Base-by-base conservation (phyloP, 2,888 invertebrate species). In the Cyaniris semiargus region DNA sequence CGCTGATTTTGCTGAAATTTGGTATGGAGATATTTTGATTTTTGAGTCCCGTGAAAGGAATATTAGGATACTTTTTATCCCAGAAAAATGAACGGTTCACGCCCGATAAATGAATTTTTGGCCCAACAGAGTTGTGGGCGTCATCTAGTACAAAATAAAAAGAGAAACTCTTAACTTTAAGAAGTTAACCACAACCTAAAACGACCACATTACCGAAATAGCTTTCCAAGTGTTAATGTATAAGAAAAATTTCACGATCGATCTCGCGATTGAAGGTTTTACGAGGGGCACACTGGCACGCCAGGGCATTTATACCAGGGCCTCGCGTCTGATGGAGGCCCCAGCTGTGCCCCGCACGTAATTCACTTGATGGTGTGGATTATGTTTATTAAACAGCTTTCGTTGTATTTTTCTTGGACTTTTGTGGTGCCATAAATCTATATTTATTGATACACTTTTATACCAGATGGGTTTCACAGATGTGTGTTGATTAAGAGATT, bases 341-440 rank as follows among this genome's bases (percentile, higher is more conserved):
- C 34, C 71, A 71, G 71, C 71, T 71, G 71, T 38, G 38, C 71
- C 38, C 71, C 31, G 66, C 66, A 66, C 66, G 66, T 66, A 27
- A 66, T 66, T 66, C 66, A 66, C 66, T 66, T 66, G 66, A 66
- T 66, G 66, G 66, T 44, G 72, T 18, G 72, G 48, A 48, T 74
- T 74, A 74, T 74, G 53, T 74, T 74, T 74, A 74, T 74, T 74
- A 74, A 48, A 74, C 44, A 48, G 27, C 74, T 53, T 74, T 53
- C 21, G 23, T 74, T 48, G 23, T 74, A 21, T 74, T 53, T 53
- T 34, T 21, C 71, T 71, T 71, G 71, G 71, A 38, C 10, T 71
- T 71, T 71, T 38, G 38, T 71, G 38, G 34, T 38, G 3, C 71
- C 27, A 66, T 66, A 66, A 66, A 66, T 66, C 66, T 27, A 66